Evolutionary conservation across 2,888 invertebrate genomes (phyloP).

Genomic region (Willowsia nigromaculata): DNA sequence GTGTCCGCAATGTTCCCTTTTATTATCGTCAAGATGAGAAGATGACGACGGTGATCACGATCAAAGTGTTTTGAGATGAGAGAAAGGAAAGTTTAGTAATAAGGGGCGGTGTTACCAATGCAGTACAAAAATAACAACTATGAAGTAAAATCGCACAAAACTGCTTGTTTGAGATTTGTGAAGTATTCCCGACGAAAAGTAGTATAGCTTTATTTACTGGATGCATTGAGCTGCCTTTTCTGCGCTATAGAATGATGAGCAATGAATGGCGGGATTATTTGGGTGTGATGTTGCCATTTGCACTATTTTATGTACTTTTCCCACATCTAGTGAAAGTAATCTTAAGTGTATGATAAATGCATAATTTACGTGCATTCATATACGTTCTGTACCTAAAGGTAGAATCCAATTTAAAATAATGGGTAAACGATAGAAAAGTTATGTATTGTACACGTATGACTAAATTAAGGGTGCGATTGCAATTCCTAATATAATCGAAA

Average conservation of each 20-base stretch:
- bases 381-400: background rate
- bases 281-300: background rate
- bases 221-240: background rate
- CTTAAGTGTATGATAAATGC: background rate
- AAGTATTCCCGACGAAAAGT: too few relatives aligned
- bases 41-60: background rate
- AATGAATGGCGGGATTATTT: background rate
- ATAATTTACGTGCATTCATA: background rate
- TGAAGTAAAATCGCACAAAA: conserved; percentile 12
- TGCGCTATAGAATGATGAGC: background rate
- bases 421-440: background rate
- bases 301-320: conserved; percentile 17
- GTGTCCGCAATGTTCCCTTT: conserved; percentile 27
- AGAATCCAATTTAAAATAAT: background rate
- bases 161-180: conserved; percentile 25
- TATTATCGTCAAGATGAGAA: conserved; percentile 25
- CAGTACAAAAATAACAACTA: conserved; percentile 13
- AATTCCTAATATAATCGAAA: background rate
- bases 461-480: background rate
- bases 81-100: background rate
- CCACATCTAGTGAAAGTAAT: background rate
- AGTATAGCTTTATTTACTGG: background rate
- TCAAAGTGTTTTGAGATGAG: background rate
- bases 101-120: background rate
- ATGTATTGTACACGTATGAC: background rate